Base-by-base conservation (phyloP, 1,140 invertebrate species). In the Bicyclus anynana region DNA sequence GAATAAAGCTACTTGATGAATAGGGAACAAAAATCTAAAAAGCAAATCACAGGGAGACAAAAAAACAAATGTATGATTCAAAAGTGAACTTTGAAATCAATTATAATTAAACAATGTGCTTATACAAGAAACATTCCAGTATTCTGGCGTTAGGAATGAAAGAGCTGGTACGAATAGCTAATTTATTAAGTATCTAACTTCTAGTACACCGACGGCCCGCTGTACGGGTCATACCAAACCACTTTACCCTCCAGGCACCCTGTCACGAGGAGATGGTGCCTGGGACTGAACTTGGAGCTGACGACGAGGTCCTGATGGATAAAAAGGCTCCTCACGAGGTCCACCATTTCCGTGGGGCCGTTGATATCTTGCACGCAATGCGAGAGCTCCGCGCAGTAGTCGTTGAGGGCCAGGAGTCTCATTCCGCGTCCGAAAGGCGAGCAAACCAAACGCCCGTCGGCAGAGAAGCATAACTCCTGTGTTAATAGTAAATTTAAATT, bases 211-310 rank as follows among this genome's bases (percentile, higher is more conserved):
- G 70, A 51, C 38, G 84, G 82, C 0, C 84, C 84, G 47, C 82
- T 83, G 65, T 76, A 79, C 2, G 97, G 97, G 64, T 97, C 94
- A 88, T 97, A 95, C 94, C 97, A 98, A 21, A 94, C 93, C 44
- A 98, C 94, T 73, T 94, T 93, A 2, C 97, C 96, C 48, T 93
- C 92, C 2, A 97, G 91, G 86, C 97, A 98, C 10, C 97, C 97
- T 5, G 95, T 96, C 2, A 97, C 97, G 5, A 97, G 90, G 56
- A 97, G 87, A 72, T 93, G 94, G 76, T 97, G 94, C 5, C 91
- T 91, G 0, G 97, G 97, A 50, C 94, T 97, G 82, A 98, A 98
- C 86, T 96, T 97, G 50, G 95, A 96, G 77, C 95, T 95, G 16
- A 98, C 92, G n/a, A 98, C 96, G 49, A 95, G 93, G 71, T 96